phyloP scores from a whole-genome alignment of 2,113 vertebrate genomes.

The Hippopotamus amphibius region DNA sequence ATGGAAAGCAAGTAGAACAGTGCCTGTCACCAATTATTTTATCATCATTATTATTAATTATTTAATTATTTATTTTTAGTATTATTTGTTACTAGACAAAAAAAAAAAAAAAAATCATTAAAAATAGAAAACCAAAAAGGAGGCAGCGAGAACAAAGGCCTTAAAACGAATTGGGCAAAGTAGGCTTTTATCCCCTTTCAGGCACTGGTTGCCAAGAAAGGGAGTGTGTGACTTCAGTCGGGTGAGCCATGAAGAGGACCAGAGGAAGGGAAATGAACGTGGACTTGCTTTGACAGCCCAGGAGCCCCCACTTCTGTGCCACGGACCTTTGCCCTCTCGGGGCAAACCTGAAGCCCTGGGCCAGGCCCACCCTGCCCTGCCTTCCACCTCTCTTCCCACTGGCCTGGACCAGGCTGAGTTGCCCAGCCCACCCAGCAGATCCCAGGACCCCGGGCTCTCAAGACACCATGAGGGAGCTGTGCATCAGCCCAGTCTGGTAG shows the following conservation, averaged over 20 bases:
- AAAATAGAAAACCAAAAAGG: constrained; percentile 5
- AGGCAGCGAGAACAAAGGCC: background rate
- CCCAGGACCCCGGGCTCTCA: background rate
- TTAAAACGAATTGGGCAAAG: background rate
- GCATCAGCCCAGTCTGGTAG: too few relatives aligned
- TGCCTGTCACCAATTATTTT: background rate
- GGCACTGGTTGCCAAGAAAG: background rate
- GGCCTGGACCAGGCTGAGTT: background rate
- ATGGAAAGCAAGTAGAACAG: background rate
- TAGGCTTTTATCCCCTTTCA: background rate
- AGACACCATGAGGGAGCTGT: background rate
- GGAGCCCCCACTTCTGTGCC: background rate
- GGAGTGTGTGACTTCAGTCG: too few relatives aligned
- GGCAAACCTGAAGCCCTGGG: background rate
- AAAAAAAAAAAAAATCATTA: background rate
- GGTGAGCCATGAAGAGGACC: background rate
- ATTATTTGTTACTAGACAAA: background rate
- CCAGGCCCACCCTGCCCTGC: background rate
- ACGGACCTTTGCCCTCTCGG: background rate
- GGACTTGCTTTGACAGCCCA: background rate
- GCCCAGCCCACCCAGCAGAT: background rate
- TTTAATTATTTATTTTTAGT: background rate
- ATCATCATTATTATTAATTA: background rate
- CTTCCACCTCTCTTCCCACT: background rate
- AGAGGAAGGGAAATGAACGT: background rate